A percentile compares a stretch with the other conserved stretches of the same genome.
Evolutionary conservation across 2,888 invertebrate species (phyloP).

Genomic region (Hirtodrosophila histrioides): DNA sequence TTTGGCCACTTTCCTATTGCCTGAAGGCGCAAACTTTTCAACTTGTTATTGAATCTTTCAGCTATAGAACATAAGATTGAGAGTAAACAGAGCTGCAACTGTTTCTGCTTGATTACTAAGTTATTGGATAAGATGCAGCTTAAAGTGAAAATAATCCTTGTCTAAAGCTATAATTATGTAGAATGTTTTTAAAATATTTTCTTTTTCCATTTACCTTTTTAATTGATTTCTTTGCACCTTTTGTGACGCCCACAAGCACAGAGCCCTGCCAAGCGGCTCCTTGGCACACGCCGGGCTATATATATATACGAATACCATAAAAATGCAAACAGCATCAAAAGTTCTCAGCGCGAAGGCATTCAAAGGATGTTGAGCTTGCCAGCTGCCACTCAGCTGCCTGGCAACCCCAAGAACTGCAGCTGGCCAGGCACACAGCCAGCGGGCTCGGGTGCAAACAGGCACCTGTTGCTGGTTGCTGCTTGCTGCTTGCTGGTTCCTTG

Average conservation of each 20-base stretch:
- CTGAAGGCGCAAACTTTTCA: conserved; percentile 24
- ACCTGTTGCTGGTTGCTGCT: conserved; percentile 53
- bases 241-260: too few relatives aligned
- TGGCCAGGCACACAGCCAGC: conserved; percentile 23
- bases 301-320: conserved; percentile 15
- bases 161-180: too few relatives aligned
- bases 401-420: conserved; percentile 6
- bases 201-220: conserved; percentile 25
- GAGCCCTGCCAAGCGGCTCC: not conserved
- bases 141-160: too few relatives aligned
- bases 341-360: conserved; percentile 4
- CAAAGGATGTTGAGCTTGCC: conserved; percentile 1
- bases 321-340: conserved; percentile 53
- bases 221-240: conserved; percentile 37
- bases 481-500: too few relatives aligned
- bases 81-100: too few relatives aligned
- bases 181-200: not conserved
- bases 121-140: too few relatives aligned
- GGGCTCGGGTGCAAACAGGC: conserved; percentile 31
- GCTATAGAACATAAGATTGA: conserved; percentile 41
- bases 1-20: conserved; percentile 25
- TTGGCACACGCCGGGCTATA: not conserved
- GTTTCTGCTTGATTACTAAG: too few relatives aligned
- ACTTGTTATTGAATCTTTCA: conserved; percentile 33
- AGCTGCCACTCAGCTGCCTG: not conserved